phyloP scores from a whole-genome alignment of 2,113 vertebrate species.

The Tretioscincus oriximinensis region DNA sequence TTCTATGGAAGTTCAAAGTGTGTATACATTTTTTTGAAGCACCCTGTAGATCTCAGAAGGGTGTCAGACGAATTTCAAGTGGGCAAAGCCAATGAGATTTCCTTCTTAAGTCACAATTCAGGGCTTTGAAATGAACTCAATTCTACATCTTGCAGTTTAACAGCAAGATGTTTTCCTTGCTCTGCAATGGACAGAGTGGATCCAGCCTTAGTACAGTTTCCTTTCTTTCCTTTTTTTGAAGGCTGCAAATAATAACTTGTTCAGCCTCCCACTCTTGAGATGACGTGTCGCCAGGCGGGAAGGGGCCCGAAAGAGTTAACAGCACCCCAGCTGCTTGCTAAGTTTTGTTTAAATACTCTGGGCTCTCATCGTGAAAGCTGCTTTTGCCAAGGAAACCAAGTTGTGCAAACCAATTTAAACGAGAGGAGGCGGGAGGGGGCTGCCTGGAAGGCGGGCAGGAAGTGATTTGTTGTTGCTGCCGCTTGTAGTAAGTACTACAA shows the following conservation, averaged over 20 bases:
- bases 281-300: constrained; percentile 20
- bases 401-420: constrained; percentile 48
- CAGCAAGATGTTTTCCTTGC: neutral
- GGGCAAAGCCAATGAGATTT: constrained; percentile 17
- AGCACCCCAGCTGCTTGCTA: constrained; percentile 50
- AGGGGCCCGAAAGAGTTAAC: constrained; percentile 45
- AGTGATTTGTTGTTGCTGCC: constrained; percentile 62
- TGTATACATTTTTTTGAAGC: too few relatives aligned
- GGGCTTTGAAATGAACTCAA: neutral
- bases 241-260: neutral
- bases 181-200: neutral
- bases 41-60: too few relatives aligned
- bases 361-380: constrained; percentile 40
- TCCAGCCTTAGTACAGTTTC: too few relatives aligned
- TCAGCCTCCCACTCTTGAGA: neutral
- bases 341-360: constrained; percentile 41
- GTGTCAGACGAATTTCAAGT: neutral
- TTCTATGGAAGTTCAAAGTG: too few relatives aligned
- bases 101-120: neutral
- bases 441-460: constrained; percentile 46
- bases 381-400: constrained; percentile 61
- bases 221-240: neutral
- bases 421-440: neutral
- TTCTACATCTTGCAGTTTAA: constrained; percentile 28
- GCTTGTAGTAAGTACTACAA: neutral